A percentile compares a stretch with the other conserved stretches of the same genome.
phyloP scores from a whole-genome alignment of 2,113 vertebrate genomes.

The Nerophis lumbriciformis region DNA sequence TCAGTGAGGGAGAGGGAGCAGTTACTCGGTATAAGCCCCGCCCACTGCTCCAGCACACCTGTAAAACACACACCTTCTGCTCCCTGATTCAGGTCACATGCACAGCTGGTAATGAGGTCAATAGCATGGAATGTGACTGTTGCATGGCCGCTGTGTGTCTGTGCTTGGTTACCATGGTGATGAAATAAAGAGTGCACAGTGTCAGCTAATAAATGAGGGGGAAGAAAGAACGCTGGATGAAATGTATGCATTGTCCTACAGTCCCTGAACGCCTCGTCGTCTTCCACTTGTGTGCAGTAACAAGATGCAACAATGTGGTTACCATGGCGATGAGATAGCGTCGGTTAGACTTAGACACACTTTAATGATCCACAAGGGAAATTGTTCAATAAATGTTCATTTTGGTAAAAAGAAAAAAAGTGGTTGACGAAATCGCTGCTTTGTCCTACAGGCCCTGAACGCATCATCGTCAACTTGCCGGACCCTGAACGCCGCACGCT shows the following conservation, averaged over 20 bases:
- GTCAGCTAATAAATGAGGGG: background rate
- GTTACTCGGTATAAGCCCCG: background rate
- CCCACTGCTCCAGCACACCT: conserved; percentile 23
- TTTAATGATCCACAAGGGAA: no score
- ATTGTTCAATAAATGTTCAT: no score
- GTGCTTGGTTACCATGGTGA: conserved; percentile 30
- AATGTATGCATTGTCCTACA: background rate
- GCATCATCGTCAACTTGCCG: conserved; percentile 6
- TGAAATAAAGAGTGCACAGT: conserved; percentile 4
- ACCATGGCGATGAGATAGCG: no score
- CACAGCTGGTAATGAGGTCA: conserved; percentile 51
- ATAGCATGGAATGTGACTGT: conserved; percentile 31
- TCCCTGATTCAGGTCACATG: conserved; percentile 35
- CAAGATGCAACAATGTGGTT: no score
- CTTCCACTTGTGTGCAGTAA: no score
- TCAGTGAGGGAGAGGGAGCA: conserved; percentile 3
- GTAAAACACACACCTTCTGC: conserved; percentile 11
- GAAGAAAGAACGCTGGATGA: background rate
- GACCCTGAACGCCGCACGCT: background rate
- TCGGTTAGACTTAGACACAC: no score
- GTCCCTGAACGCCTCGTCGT: background rate
- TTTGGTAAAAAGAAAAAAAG: no score
- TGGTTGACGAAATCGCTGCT: background rate
- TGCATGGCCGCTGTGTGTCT: conserved; percentile 31
- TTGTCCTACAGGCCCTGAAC: conserved; percentile 15